Evolutionary conservation across 1,140 invertebrate species (phyloP), one percentile per base, ranked within the genome.

Genomic region (Dufourea novaeangliae): DNA sequence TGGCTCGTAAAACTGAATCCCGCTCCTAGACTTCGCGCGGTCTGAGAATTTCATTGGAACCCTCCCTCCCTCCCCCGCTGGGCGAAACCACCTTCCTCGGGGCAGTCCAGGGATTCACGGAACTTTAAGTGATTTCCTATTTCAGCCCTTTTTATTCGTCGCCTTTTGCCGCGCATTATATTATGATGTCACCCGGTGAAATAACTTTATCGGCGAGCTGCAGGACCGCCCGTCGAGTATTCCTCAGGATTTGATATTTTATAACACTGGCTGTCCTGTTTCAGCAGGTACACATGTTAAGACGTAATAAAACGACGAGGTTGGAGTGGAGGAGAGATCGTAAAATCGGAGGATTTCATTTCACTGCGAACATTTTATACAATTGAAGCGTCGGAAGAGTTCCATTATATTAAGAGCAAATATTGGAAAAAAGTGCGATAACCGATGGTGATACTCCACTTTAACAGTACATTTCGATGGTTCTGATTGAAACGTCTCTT

Each of bases 41-140:
- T 71, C 81, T 70, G 56, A 69, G 57, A 71, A 84, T 84, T 82
- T 84, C 83, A 85, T 85, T 71, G 79, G 62, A 75, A 76, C 79
- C 39, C 70, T 39, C 50, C 6, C 46, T 0, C 46, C 46, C 44
- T 6, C 17, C 6, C 17, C 6, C 20, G 20, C 20, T n/a, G 3
- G n/a, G n/a, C n/a, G n/a, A n/a, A n/a, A n/a, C n/a, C n/a, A n/a
- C n/a, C 44, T 27, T 46, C 63, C 37, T 44, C 50, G 41, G 17
- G 61, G 10, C n/a, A 29, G 8, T 66, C 44, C n/a, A 17, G 71
- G 62, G 54, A 75, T 54, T 63, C 54, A 37, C 64, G 59, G 69
- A 62, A 70, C 57, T 83, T 84, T 73, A 72, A 80, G 81, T 76
- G 84, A 85, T 86, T 85, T 70, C 66, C 59, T 72, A 61, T 79